phyloP scores from a whole-genome alignment of 2,113 vertebrate species.

The Diadophis punctatus region DNA sequence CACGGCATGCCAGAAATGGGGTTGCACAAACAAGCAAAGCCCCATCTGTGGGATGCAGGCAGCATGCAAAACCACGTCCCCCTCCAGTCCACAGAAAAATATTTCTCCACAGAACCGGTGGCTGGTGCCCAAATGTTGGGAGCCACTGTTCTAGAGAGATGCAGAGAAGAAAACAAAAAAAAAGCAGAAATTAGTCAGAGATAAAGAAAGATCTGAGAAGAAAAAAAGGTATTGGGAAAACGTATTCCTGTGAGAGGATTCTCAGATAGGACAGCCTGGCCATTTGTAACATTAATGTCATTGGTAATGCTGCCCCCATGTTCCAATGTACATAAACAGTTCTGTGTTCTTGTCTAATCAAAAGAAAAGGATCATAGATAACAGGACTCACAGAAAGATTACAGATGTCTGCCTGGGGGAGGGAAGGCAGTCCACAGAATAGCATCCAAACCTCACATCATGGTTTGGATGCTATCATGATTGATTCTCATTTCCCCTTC shows the following conservation, averaged over 20 bases:
- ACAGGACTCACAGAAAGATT: conserved; percentile 42
- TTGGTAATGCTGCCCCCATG: conserved; percentile 1
- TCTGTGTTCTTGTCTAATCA: conserved; percentile 32
- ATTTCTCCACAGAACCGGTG: neutral
- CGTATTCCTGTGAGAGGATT: neutral
- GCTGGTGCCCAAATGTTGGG: neutral
- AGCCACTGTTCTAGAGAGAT: neutral
- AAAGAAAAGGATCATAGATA: neutral
- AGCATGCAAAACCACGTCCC: neutral
- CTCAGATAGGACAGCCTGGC: neutral
- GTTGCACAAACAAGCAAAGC: neutral
- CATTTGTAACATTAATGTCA: conserved; percentile 2
- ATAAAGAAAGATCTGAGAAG: neutral
- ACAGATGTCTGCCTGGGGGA: conserved; percentile 55
- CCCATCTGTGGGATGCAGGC: neutral
- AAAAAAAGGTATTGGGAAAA: neutral
- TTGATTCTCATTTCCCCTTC: conserved; percentile 33
- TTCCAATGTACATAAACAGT: conserved; percentile 42
- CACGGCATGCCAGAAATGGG: neutral
- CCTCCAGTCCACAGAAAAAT: neutral
- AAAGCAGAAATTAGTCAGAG: neutral
- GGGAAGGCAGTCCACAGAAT: conserved; percentile 33
- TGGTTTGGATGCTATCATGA: no score
- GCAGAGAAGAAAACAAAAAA: neutral
- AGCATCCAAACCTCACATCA: conserved; percentile 48